A percentile compares a stretch with the other conserved stretches of the same genome.
phyloP scores from a whole-genome alignment of 2,797 vertebrate species.

The Muraenolepis orangiensis region DNA sequence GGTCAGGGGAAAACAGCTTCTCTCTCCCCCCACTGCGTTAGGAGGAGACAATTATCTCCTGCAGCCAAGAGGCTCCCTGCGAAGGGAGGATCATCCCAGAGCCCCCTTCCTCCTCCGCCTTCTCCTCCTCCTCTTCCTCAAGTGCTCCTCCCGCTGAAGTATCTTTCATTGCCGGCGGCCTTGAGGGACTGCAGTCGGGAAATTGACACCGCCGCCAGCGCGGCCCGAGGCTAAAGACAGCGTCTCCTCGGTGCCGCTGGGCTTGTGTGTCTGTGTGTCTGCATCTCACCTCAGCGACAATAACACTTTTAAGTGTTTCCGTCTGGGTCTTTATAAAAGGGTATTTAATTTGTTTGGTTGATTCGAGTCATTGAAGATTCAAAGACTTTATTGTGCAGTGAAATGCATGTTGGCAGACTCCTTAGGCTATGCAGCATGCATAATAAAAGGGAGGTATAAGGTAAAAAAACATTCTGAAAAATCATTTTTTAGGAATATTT shows the following conservation, averaged over 20 bases:
- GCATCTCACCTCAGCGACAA: background rate
- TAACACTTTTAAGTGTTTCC: background rate
- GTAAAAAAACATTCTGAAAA: background rate
- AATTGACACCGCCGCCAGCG: constrained; percentile 48
- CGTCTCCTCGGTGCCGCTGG: background rate
- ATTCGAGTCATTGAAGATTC: background rate
- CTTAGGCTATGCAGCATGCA: background rate
- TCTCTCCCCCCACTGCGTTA: constrained; percentile 49
- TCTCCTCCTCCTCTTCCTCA: background rate
- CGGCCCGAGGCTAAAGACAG: constrained; percentile 35
- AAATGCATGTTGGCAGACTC: background rate
- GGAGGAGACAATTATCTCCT: constrained; percentile 69
- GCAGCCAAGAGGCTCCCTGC: constrained; percentile 32
- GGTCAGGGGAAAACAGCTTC: constrained; percentile 66
- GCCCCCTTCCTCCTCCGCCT: constrained; percentile 3
- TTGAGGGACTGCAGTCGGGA: constrained; percentile 41
- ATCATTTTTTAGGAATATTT: too few species aligned
- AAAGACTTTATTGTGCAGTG: background rate
- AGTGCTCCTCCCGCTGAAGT: constrained; percentile 40
- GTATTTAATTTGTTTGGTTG: background rate
- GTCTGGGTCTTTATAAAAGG: background rate
- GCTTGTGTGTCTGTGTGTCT: background rate
- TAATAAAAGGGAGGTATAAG: background rate
- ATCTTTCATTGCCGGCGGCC: constrained; percentile 41
- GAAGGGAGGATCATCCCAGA: constrained; percentile 41